Evolutionary conservation across 2,797 vertebrate species (phyloP), one percentile per base, ranked within the genome.

Genomic region (Pseudopleuronectes americanus): DNA sequence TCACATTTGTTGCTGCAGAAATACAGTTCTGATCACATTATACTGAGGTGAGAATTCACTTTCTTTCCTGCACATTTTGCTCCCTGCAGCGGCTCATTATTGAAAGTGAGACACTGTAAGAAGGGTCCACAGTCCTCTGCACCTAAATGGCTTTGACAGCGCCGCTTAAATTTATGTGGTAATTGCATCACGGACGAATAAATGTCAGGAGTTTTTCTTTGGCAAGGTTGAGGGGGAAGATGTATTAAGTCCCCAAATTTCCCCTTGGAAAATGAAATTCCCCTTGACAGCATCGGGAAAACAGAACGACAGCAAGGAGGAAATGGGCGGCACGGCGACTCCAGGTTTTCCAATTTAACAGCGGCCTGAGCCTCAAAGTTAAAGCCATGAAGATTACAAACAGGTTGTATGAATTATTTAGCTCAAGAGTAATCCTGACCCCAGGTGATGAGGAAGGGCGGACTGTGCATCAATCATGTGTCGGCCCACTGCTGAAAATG

Each of bases 241-340:
- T 68, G 69, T 70, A 85, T 81, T 76, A 76, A 85, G 73, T 76
- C 79, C 67, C 76, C 85, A 64, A 76, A 83, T 89, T 82, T 81
- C 70, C 77, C 72, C 66, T 63, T 57, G 57, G 75, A 73, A 76
- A 91, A 84, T 76, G 82, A 76, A n/a, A 83, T 87, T 89, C 76
- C 75, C 77, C 77, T 78, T 73, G 82, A 88, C 89, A 89, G 88
- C 81, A 71, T 13, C 65, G 36, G 84, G 73, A 26, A 26, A 81
- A 89, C 78, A 83, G 76, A 91, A 78, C 84, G 84, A 85, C 82
- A 89, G 84, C 85, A 84, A 83, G 45, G 73, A 72, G 76, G 41
- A 58, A 28, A 49, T 8, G 26, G 59, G 54, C 12, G 24, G 4
- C 31, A 6, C 6, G 1, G n/a, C 8, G 2, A 63, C 41, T 41